These are phyloP conservation scores for Anthonomus grandis DNA, from an alignment of 1,140 invertebrate genomes.

Conservation along the genomic window DNA sequence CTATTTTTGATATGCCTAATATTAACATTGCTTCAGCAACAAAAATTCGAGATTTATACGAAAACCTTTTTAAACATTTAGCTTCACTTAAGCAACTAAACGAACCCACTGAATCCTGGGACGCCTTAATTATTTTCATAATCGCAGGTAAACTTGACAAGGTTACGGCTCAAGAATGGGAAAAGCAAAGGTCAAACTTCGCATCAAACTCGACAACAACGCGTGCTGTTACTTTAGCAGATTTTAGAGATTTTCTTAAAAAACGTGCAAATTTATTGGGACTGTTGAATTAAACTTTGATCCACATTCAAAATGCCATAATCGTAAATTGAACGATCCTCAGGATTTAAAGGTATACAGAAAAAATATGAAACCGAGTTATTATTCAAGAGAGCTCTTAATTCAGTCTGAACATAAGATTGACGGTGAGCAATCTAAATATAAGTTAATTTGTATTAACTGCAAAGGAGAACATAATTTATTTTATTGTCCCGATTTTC, in stretches of 20 bases:
- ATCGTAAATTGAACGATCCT: not conserved
- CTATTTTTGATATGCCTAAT: too few relatives aligned
- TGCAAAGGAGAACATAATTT: not conserved
- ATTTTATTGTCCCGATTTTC: too few relatives aligned
- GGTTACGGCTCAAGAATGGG: too few relatives aligned
- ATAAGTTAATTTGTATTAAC: not conserved
- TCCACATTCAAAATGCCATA: not conserved
- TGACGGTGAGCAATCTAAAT: not conserved
- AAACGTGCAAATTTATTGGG: not conserved
- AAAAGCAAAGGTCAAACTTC: not conserved
- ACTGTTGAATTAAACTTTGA: slow-evolving; percentile 1
- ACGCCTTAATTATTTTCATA: slow-evolving; percentile 25
- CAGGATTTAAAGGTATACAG: not conserved
- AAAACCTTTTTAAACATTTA: slow-evolving; percentile 20
- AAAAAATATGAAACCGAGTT: not conserved
- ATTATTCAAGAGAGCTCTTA: too few relatives aligned
- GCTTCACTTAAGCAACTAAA: slow-evolving; percentile 13
- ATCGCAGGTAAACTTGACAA: slow-evolving; percentile 28
- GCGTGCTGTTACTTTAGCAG: too few relatives aligned
- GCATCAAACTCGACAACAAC: too few relatives aligned
- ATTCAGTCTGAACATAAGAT: not conserved
- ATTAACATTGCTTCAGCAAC: too few relatives aligned
- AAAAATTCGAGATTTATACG: too few relatives aligned
- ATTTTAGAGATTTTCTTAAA: slow-evolving; percentile 3
- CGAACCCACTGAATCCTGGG: too few relatives aligned